phyloP scores from a whole-genome alignment of 2,888 invertebrate species.

The Phyto melanocephala region DNA sequence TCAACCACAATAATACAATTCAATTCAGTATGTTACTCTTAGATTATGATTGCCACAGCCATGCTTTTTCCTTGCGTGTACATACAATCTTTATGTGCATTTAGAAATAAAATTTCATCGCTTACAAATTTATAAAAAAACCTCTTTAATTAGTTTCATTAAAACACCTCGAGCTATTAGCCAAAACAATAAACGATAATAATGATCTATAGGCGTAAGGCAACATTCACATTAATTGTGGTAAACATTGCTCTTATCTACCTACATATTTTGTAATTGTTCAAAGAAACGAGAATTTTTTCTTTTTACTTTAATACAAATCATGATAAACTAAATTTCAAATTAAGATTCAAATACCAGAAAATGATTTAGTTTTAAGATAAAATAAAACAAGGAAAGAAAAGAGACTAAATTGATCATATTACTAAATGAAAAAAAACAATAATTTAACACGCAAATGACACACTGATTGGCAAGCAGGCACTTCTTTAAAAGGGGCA shows the following conservation, averaged over 20 bases:
- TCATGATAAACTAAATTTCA: slow-evolving; percentile 15
- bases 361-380: slow-evolving; percentile 8
- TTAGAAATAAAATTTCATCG: too few relatives aligned
- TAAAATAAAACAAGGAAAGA: background rate
- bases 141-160: slow-evolving; percentile 9
- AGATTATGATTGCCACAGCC: too few relatives aligned
- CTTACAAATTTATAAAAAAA: too few relatives aligned
- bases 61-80: too few relatives aligned
- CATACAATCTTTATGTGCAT: too few relatives aligned
- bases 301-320: background rate
- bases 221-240: slow-evolving; percentile 14
- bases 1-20: too few relatives aligned
- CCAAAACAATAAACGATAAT: background rate
- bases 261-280: slow-evolving; percentile 6
- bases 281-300: background rate
- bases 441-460: slow-evolving; percentile 53
- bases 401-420: slow-evolving; percentile 1
- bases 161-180: background rate
- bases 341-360: background rate
- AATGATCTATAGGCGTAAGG: background rate
- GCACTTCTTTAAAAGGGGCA: background rate
- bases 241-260: background rate
- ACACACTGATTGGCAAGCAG: slow-evolving; percentile 9
- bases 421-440: slow-evolving; percentile 1
- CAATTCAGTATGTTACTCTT: too few relatives aligned